Percentiles rank a stretch among this genome's conserved stretches.
These are phyloP conservation scores for Eupithecia tripunctaria DNA, from an alignment of 2,888 invertebrate species.

Conservation along the genomic window DNA sequence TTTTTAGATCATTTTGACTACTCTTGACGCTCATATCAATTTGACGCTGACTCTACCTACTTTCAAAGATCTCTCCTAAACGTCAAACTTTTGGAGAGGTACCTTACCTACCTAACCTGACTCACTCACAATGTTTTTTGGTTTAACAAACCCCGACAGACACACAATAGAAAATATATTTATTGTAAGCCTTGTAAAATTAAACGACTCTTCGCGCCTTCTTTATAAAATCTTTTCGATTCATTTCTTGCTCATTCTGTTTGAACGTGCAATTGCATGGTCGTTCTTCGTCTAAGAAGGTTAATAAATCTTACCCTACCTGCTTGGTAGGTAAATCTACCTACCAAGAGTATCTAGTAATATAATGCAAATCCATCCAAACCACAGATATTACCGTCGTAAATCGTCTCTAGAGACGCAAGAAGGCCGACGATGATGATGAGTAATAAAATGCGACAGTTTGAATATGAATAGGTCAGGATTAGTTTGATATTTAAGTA, in stretches of 20 bases:
- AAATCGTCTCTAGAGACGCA: too few species aligned
- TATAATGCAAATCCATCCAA: too few species aligned
- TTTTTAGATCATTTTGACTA: too few species aligned
- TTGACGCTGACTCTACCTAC: too few species aligned
- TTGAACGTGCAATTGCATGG: neutral
- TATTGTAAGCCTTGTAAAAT: neutral
- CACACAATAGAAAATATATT: neutral
- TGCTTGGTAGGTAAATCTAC: neutral
- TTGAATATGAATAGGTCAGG: neutral
- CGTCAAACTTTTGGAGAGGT: neutral
- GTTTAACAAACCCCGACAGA: neutral
- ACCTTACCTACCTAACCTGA: neutral
- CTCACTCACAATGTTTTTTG: neutral
- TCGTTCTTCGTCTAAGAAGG: neutral
- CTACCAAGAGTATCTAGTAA: too few species aligned
- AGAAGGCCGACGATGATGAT: too few species aligned
- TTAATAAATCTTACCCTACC: neutral
- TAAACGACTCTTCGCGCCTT: neutral
- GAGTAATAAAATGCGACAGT: neutral
- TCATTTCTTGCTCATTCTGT: neutral
- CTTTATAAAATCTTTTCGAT: neutral
- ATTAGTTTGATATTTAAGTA: neutral
- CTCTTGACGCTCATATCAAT: too few species aligned
- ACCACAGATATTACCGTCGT: too few species aligned
- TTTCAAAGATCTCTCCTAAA: too few species aligned